phyloP scores from a whole-genome alignment of 2,888 invertebrate species.

The Noctua fimbriata region DNA sequence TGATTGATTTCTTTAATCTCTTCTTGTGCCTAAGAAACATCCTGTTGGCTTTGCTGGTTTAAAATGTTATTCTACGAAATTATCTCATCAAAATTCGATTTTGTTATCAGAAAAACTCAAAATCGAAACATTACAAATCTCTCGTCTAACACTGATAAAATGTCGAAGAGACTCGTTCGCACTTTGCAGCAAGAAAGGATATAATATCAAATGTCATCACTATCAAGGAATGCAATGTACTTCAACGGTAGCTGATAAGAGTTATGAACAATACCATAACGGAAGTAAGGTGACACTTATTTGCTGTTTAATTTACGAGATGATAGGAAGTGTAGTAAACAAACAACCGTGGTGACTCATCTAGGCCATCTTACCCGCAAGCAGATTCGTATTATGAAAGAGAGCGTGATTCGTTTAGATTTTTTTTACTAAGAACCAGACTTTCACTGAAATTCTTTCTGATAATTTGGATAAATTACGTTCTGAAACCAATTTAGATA shows the following conservation, averaged over 20 bases:
- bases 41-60: background rate
- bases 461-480: constrained; percentile 6
- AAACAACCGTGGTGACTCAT: constrained; percentile 64
- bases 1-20: constrained; percentile 7
- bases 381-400: constrained; percentile 48
- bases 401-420: constrained; percentile 42
- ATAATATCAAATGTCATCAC: constrained; percentile 33
- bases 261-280: constrained; percentile 69
- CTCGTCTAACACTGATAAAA: constrained; percentile 8
- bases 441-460: constrained; percentile 63
- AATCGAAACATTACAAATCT: constrained; percentile 21
- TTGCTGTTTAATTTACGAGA: constrained; percentile 56
- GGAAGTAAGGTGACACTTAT: constrained; percentile 67
- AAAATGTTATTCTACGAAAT: background rate
- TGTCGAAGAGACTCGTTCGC: background rate
- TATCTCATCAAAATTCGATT: background rate
- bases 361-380: constrained; percentile 53
- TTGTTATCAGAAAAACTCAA: background rate
- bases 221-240: constrained; percentile 64
- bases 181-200: constrained; percentile 19
- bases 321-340: constrained; percentile 62
- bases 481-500: constrained; percentile 23
- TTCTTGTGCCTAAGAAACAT: background rate
- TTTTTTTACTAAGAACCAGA: constrained; percentile 37
- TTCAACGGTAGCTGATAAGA: constrained; percentile 71